phyloP scores from a whole-genome alignment of 2,113 vertebrate genomes.

The Ophiodon elongatus region DNA sequence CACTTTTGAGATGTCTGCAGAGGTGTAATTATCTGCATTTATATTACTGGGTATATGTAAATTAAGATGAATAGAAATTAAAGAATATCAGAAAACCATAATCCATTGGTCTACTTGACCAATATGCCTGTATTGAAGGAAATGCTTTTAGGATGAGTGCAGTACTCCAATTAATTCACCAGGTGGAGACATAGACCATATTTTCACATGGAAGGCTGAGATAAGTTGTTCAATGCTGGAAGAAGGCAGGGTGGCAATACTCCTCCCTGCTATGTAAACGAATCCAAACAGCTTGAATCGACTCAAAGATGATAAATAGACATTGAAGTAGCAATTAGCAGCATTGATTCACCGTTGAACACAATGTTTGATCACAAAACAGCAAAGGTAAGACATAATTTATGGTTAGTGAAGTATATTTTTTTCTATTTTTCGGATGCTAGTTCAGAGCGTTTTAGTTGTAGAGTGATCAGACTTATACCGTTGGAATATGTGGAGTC shows the following conservation, averaged over 20 bases:
- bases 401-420: not conserved
- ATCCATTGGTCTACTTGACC: not conserved
- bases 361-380: not conserved
- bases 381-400: not conserved
- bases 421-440: not conserved
- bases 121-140: not conserved
- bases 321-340: not conserved
- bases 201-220: not conserved
- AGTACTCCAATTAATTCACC: not conserved
- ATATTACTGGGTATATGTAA: not conserved
- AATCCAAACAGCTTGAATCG: not conserved
- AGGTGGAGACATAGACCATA: not conserved
- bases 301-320: not conserved
- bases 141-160: not conserved
- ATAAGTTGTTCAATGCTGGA: not conserved
- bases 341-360: not conserved
- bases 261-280: not conserved
- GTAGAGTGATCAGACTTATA: not conserved
- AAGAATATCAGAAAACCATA: not conserved
- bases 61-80: not conserved
- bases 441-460: not conserved
- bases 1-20: not conserved
- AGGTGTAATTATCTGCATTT: not conserved
- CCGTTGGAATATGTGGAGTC: not conserved
- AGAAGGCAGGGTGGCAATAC: not conserved